Conservation (phyloP, 2,113 vertebrate genomes). For the Phaethornis superciliosus region DNA sequence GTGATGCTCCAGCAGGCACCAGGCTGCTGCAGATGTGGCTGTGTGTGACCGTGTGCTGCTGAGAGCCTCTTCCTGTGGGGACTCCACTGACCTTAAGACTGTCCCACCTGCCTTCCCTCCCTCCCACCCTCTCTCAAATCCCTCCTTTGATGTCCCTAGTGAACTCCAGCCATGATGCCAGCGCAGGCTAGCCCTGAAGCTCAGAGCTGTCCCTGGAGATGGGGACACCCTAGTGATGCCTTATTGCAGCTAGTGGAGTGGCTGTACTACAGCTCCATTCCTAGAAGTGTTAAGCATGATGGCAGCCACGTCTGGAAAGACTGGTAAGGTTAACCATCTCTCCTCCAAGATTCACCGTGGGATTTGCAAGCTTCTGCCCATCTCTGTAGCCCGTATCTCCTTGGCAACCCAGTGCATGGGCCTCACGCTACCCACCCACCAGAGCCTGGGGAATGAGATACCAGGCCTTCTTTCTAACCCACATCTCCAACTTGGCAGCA, state of each 20-base stretch:
- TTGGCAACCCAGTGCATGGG: constrained; percentile 74
- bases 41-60: neutral
- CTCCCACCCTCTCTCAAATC: constrained; percentile 60
- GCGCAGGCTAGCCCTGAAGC: constrained; percentile 72
- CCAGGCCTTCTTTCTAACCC: constrained; percentile 75
- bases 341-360: constrained; percentile 71
- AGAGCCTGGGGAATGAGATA: constrained; percentile 67
- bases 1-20: neutral
- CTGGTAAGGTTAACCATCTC: constrained; percentile 74
- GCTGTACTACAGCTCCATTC: constrained; percentile 70
- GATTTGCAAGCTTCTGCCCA: constrained; percentile 69
- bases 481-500: constrained; percentile 71
- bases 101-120: constrained; percentile 51
- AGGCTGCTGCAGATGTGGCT: neutral
- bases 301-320: constrained; percentile 68
- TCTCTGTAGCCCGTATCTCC: constrained; percentile 67
- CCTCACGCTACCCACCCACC: constrained; percentile 75
- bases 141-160: constrained; percentile 77
- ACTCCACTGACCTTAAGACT: constrained; percentile 25
- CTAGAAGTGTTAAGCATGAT: constrained; percentile 73
- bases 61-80: neutral
- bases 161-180: constrained; percentile 73
- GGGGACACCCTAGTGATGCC: constrained; percentile 68
- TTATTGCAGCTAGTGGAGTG: constrained; percentile 71
- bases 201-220: constrained; percentile 71